Base-by-base conservation (phyloP, 2,888 invertebrate species). In the Therioaphis trifolii region DNA sequence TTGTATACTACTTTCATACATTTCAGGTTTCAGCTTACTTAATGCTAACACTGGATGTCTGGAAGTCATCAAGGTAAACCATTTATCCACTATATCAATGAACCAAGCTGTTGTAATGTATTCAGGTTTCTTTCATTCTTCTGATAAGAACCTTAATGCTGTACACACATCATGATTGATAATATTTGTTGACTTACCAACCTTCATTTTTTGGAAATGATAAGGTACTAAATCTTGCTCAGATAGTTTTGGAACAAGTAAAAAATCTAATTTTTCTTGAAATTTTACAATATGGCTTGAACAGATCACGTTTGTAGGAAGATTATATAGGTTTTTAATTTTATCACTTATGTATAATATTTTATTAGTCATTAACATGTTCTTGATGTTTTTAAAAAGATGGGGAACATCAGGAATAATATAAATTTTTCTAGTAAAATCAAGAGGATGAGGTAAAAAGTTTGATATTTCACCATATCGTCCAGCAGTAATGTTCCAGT, bases 341-440 rank as follows among this genome's bases (percentile, higher is more conserved):
- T 69, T 24, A 69, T 43, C 14, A 43, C 43, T 68, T 4, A 68
- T 68, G 24, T 24, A 68, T 14, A 68, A 21, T 21, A 21, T 24
- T 69, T 69, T 21, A 46, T 69, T 69, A 14, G 14, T 43, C 9
- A 43, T 24, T 5, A 69, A 24, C 69, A 69, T 69, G 14, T 69
- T 69, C 43, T 69, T 69, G 9, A 69, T 69, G 43, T 69, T 69
- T 21, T 69, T 69, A 46, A 69, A 69, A 24, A 43, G 12, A 69
- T 69, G 69, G 43, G 43, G 69, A 4, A 69, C 69, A 24, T 69
- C 69, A 43, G 69, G 21, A 69, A 69, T 18, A 43, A 69, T 21
- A 46, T 15, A 69, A 21, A 69, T 12, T 69, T 69, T 69, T 5
- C 24, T 46, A 15, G 21, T 69, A 14, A 4, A 12, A 24, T 46